A percentile compares a stretch with the other conserved stretches of the same genome.
These are phyloP conservation scores for Tragelaphus oryx DNA, from an alignment of 2,797 vertebrate species.

Conservation along the genomic window DNA sequence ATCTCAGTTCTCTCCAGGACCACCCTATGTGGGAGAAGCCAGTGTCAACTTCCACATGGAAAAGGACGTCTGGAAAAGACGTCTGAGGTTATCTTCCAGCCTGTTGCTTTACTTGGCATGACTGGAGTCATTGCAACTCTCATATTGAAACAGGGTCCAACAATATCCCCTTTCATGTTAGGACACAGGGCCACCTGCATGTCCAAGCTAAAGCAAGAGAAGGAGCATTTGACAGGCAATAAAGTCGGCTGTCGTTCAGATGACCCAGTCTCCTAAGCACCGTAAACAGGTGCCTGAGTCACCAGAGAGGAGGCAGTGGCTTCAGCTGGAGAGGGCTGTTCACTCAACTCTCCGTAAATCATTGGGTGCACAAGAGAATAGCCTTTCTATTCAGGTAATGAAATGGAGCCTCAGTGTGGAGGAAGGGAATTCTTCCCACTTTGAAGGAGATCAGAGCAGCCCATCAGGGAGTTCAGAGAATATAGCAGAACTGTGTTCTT, in stretches of 20 bases:
- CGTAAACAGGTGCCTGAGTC: background rate
- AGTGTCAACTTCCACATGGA: constrained; percentile 19
- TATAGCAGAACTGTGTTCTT: background rate
- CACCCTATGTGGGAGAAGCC: background rate
- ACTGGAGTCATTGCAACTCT: background rate
- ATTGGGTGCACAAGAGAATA: background rate
- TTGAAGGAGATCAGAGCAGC: background rate
- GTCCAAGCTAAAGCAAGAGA: background rate
- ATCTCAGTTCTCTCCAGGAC: background rate
- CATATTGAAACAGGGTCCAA: background rate
- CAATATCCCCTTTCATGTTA: background rate
- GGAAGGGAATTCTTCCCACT: background rate
- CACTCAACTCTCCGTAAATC: background rate
- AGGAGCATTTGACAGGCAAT: background rate
- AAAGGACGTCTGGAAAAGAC: background rate
- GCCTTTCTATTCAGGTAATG: background rate
- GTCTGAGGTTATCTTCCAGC: background rate
- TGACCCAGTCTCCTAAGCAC: background rate
- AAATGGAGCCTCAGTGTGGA: background rate
- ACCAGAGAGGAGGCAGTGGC: background rate
- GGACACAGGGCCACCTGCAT: background rate
- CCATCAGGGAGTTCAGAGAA: background rate
- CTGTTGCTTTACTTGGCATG: constrained; percentile 34
- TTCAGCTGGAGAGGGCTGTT: background rate
- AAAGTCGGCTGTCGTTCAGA: background rate